Evolutionary conservation across 2,113 vertebrate genomes (phyloP).

Genomic region (Thunnus thynnus): DNA sequence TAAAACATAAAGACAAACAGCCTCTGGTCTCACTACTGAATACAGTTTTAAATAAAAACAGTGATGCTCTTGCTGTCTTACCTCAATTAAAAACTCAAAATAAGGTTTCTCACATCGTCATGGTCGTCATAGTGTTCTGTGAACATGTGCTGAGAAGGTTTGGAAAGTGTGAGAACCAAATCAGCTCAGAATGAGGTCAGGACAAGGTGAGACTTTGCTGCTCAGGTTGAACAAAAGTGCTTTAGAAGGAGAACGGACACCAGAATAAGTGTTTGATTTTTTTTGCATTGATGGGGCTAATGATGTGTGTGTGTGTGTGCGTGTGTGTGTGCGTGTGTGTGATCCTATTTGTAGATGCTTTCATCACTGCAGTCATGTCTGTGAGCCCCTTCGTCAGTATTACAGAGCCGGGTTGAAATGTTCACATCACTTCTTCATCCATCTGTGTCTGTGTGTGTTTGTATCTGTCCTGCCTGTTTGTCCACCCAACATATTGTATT

Average conservation of each 20-base stretch:
- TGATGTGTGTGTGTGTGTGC: background rate
- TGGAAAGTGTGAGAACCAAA: slow-evolving; percentile 4
- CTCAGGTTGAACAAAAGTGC: background rate
- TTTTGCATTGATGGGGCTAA: background rate
- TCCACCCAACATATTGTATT: background rate
- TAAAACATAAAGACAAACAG: background rate
- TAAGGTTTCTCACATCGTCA: background rate
- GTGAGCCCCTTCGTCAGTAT: background rate
- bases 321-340: background rate
- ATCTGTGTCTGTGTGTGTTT: background rate
- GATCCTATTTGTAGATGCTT: background rate
- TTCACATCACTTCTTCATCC: background rate
- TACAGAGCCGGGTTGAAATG: background rate
- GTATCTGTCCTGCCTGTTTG: slow-evolving; percentile 1
- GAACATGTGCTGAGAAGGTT: slow-evolving; percentile 16
- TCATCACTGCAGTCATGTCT: background rate
- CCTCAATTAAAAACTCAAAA: background rate
- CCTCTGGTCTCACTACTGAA: background rate
- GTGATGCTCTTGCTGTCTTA: background rate
- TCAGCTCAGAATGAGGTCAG: slow-evolving; percentile 15
- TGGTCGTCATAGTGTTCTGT: background rate
- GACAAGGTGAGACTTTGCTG: background rate
- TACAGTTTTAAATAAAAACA: background rate
- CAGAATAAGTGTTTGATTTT: background rate
- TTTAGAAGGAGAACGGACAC: background rate